Evolutionary conservation across 1,140 invertebrate species (phyloP).

Genomic region (Neoseiulus cucumeris): DNA sequence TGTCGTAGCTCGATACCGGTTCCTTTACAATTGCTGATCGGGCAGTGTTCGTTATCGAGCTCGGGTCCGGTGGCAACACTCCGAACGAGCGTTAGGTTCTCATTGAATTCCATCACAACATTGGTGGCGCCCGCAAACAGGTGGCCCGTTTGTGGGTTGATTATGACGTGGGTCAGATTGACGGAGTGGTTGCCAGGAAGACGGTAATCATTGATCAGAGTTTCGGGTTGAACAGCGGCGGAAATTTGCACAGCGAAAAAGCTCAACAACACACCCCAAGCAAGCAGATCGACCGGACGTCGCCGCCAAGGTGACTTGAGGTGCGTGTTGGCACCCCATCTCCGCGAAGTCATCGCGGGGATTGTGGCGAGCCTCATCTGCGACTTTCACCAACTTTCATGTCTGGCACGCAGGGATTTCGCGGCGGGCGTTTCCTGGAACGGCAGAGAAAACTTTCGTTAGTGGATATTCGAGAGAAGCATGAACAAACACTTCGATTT

Average conservation of each 20-base stretch:
- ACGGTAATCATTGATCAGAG: constrained; percentile 21
- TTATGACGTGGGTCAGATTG: constrained; percentile 36
- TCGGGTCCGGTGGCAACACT: constrained; percentile 47
- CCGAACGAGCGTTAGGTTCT: constrained; percentile 46
- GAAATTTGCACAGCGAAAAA: neutral
- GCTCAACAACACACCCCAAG: neutral
- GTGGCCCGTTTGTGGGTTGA: constrained; percentile 37
- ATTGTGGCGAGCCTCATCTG: neutral
- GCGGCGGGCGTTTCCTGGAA: too few relatives aligned
- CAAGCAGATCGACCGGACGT: neutral
- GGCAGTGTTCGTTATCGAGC: constrained; percentile 63
- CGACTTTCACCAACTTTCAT: too few relatives aligned
- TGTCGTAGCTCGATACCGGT: constrained; percentile 36
- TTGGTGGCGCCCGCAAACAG: constrained; percentile 65
- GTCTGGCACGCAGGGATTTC: too few relatives aligned
- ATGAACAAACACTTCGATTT: too few relatives aligned
- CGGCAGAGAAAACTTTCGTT: too few relatives aligned
- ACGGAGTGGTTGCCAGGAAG: constrained; percentile 26
- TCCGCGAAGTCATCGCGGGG: neutral
- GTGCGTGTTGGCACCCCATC: neutral
- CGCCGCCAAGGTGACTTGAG: constrained; percentile 4
- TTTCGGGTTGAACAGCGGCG: neutral
- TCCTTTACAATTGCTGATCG: constrained; percentile 51
- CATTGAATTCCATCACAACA: constrained; percentile 54
- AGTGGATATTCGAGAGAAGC: too few relatives aligned